phyloP scores from a whole-genome alignment of 2,888 invertebrate species.

The Ophion slaviceki region DNA sequence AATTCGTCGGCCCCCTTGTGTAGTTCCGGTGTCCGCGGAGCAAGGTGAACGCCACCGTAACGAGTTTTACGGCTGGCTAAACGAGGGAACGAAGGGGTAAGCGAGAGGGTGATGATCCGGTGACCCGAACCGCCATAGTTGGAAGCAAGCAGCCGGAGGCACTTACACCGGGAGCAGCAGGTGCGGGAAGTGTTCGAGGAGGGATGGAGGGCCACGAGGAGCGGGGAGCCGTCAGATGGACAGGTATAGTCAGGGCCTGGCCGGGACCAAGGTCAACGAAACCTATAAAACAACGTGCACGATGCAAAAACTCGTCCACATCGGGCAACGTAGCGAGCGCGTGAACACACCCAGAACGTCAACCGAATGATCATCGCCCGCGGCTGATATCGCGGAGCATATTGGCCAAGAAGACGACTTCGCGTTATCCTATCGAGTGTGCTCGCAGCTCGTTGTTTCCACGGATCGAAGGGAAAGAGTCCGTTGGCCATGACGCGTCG shows the following conservation, averaged over 20 bases:
- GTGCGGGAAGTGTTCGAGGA: constrained; percentile 56
- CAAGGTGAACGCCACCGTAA: constrained; percentile 70
- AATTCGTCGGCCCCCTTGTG: not conserved
- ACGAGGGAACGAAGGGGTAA: constrained; percentile 66
- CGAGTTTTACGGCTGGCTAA: constrained; percentile 75
- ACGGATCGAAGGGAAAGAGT: constrained; percentile 10
- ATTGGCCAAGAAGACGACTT: not conserved
- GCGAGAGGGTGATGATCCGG: constrained; percentile 46
- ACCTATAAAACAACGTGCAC: constrained; percentile 78
- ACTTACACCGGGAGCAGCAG: constrained; percentile 46
- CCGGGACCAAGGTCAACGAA: constrained; percentile 78
- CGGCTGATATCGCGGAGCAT: not conserved
- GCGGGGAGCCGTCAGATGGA: constrained; percentile 57
- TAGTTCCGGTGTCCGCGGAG: constrained; percentile 25
- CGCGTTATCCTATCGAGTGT: not conserved
- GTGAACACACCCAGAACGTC: constrained; percentile 64
- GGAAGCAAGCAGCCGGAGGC: constrained; percentile 41
- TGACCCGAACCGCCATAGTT: constrained; percentile 11
- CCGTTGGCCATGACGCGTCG: constrained; percentile 27
- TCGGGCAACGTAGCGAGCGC: constrained; percentile 71
- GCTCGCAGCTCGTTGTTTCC: not conserved
- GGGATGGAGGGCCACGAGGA: constrained; percentile 54
- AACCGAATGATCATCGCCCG: constrained; percentile 18
- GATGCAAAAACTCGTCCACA: constrained; percentile 75
- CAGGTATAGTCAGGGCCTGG: constrained; percentile 68